These are phyloP conservation scores for Neopipo cinnamomea DNA, from an alignment of 2,113 vertebrate species.

Conservation along the genomic window DNA sequence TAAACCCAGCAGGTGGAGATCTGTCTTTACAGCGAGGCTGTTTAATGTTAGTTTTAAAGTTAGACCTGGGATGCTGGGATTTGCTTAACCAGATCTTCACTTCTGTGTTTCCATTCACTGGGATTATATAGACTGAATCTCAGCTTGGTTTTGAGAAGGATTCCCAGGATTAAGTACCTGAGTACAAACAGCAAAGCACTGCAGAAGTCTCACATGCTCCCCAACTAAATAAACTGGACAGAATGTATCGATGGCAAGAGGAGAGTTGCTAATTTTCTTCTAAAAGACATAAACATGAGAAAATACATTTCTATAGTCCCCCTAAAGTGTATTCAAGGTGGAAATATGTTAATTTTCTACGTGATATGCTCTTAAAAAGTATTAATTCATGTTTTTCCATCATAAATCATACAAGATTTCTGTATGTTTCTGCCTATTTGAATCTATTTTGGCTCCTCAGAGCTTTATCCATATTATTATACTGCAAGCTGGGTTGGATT, in stretches of 20 bases:
- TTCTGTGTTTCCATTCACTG: neutral
- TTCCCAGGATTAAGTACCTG: neutral
- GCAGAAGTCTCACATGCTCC: neutral
- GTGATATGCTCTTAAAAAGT: neutral
- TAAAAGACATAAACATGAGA: neutral
- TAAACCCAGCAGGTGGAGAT: slow-evolving; percentile 18
- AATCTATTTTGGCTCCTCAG: neutral
- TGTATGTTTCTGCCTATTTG: neutral
- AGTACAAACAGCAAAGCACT: neutral
- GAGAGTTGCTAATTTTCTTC: neutral
- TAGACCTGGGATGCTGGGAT: neutral
- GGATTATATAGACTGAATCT: neutral
- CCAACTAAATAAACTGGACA: neutral
- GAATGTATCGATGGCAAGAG: neutral
- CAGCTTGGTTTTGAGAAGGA: neutral
- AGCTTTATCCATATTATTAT: neutral
- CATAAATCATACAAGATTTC: neutral
- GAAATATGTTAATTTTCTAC: neutral
- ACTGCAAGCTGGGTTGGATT: neutral
- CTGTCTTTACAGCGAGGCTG: neutral
- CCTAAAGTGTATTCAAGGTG: neutral
- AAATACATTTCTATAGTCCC: neutral
- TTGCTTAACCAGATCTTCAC: neutral
- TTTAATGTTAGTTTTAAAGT: neutral
- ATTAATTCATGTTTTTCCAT: neutral